Evolutionary conservation across 2,888 invertebrate species (phyloP).

Genomic region (Resseliella maxima): DNA sequence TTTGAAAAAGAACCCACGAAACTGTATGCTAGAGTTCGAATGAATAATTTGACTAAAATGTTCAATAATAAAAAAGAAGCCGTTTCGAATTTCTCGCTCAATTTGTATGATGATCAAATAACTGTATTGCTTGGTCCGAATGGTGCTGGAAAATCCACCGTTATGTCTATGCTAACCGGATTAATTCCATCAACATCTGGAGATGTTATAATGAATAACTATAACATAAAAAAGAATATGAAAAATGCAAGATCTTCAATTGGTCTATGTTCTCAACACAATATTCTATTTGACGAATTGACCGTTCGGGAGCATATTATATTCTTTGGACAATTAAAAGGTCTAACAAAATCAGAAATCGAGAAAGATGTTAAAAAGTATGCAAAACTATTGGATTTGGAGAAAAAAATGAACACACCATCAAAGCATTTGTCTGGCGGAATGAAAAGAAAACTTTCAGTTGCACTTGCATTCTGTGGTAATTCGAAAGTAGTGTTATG

Average conservation of each 20-base stretch:
- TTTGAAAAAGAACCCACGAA: too few species aligned
- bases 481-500: constrained; percentile 74
- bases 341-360: constrained; percentile 69
- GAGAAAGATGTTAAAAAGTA: constrained; percentile 71
- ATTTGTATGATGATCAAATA: constrained; percentile 85
- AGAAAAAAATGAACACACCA: constrained; percentile 70
- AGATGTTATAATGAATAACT: constrained; percentile 74
- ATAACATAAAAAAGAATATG: constrained; percentile 73
- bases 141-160: constrained; percentile 89
- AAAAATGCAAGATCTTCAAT: constrained; percentile 73
- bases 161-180: constrained; percentile 86
- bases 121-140: constrained; percentile 77
- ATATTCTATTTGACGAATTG: constrained; percentile 79
- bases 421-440: constrained; percentile 76
- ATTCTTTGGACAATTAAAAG: constrained; percentile 76
- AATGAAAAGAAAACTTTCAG: constrained; percentile 77
- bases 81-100: constrained; percentile 74
- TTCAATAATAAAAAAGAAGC: constrained; percentile 67
- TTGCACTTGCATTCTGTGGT: constrained; percentile 77
- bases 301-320: constrained; percentile 81
- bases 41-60: constrained; percentile 54
- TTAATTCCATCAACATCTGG: constrained; percentile 74
- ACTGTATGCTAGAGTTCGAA: constrained; percentile 47
- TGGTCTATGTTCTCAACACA: constrained; percentile 84
- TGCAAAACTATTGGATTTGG: constrained; percentile 72